Conservation (phyloP, 2,113 vertebrate species). For the Elachura formosa region DNA sequence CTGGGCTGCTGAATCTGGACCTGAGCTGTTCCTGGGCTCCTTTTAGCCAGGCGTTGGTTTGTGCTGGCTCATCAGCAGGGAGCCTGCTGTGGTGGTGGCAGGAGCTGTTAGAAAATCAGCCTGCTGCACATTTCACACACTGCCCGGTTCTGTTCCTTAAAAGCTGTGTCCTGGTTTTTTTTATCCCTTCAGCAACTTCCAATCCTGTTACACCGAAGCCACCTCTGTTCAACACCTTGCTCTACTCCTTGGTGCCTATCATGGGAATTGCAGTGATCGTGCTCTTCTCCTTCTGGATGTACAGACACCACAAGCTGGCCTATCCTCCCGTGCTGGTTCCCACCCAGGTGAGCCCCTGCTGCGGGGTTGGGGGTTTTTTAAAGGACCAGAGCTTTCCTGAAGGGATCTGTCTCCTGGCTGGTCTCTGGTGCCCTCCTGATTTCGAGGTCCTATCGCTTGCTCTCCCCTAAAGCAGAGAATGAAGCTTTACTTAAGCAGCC, state of each 20-base stretch:
- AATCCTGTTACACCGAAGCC: conserved; percentile 89
- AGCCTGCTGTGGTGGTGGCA: background rate
- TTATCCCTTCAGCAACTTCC: conserved; percentile 81
- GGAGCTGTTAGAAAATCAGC: background rate
- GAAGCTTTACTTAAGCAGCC: conserved; percentile 8
- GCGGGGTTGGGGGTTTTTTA: background rate
- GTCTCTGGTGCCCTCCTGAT: background rate
- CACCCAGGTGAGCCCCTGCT: conserved; percentile 85
- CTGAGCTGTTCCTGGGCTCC: too few relatives aligned
- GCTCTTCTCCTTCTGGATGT: conserved; percentile 97
- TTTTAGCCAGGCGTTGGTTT: background rate
- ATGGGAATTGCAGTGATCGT: conserved; percentile 90
- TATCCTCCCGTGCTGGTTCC: conserved; percentile 96
- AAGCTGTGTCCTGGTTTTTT: background rate
- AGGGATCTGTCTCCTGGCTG: background rate
- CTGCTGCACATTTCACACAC: background rate
- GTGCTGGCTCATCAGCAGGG: background rate
- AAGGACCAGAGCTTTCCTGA: background rate
- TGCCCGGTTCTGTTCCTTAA: background rate
- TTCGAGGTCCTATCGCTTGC: background rate
- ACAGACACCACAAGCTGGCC: conserved; percentile 95
- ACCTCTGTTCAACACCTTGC: conserved; percentile 90
- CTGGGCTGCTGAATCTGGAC: too few relatives aligned
- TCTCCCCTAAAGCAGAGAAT: background rate
- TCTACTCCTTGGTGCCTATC: conserved; percentile 94